Evolutionary conservation across 2,888 invertebrate species (phyloP), one percentile per base, ranked within the genome.

Genomic region (Epirrhoe tristata): DNA sequence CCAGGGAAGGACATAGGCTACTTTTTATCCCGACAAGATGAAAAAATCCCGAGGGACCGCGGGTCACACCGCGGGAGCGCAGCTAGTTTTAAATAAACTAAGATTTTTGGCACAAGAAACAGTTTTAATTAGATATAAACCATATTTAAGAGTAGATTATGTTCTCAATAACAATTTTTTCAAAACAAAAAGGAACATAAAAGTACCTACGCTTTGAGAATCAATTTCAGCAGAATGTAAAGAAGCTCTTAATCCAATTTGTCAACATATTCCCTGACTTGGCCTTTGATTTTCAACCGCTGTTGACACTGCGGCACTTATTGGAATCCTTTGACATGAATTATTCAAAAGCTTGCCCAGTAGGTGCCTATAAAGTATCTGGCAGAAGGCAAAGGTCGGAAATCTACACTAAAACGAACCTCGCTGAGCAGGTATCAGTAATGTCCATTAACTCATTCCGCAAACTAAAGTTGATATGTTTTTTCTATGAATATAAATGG

Each of bases 241-340:
- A 63, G 36, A 14, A 57, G 48, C 43, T 64, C 51, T 55, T 56
- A 53, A 60, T 57, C 16, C 54, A 73, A 71, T 74, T 72, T 67
- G 63, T 71, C 73, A 72, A 69, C 62, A 71, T 68, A 72, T 73
- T 76, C 56, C 71, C 57, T 53, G 34, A 36, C 36, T 61, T 67
- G 69, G 58, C 75, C 80, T 77, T 78, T 77, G 74, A 79, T 76
- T 81, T 81, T 84, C 77, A 77, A 77, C 73, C 73, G 74, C 75
- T 83, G 85, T 85, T 81, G 82, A 85, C 83, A 81, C 77, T 67
- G 79, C 80, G 85, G 82, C 86, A 84, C 80, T 85, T 87, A 88
- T 86, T 88, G 81, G 79, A 79, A 78, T 77, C 80, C 81, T 75
- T 71, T 63, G 68, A 66, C 77, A 83, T 88, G 86, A 88, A 88